phyloP scores from a whole-genome alignment of 2,113 vertebrate species.

The Mystacornis crossleyi region DNA sequence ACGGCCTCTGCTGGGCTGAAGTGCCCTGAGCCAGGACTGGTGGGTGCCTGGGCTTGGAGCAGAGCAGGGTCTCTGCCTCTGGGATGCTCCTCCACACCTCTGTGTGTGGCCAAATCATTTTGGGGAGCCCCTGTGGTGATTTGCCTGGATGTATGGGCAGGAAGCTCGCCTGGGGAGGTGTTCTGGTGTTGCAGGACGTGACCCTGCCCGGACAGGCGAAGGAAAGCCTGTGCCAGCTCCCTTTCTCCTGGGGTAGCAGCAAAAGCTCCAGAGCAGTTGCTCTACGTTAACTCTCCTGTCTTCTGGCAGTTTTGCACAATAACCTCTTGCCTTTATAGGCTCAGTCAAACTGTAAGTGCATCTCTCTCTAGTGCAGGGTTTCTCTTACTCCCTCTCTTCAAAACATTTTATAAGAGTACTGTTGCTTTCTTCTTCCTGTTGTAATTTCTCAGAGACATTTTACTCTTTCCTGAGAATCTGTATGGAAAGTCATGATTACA shows the following conservation, averaged over 20 bases:
- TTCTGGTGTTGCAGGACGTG: fast-evolving
- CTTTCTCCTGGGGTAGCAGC: neutral
- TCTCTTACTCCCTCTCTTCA: neutral
- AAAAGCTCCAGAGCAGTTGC: neutral
- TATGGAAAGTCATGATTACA: neutral
- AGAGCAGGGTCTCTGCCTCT: neutral
- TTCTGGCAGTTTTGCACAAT: neutral
- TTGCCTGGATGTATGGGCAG: neutral
- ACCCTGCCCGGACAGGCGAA: neutral
- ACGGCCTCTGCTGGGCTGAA: neutral
- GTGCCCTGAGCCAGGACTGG: neutral
- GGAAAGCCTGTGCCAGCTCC: neutral
- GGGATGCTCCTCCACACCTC: neutral
- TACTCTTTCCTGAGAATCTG: neutral
- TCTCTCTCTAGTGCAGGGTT: neutral
- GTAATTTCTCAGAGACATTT: neutral
- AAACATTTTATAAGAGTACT: neutral
- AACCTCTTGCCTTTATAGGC: neutral
- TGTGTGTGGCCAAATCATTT: fast-evolving
- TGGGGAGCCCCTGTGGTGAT: fast-evolving
- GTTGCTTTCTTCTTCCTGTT: neutral
- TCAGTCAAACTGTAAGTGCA: neutral
- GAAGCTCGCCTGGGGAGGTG: neutral
- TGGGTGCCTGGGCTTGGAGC: neutral
- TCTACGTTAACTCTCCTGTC: neutral